These are phyloP conservation scores for Eilema griseolum DNA, from an alignment of 2,888 invertebrate species.

Conservation along the genomic window DNA sequence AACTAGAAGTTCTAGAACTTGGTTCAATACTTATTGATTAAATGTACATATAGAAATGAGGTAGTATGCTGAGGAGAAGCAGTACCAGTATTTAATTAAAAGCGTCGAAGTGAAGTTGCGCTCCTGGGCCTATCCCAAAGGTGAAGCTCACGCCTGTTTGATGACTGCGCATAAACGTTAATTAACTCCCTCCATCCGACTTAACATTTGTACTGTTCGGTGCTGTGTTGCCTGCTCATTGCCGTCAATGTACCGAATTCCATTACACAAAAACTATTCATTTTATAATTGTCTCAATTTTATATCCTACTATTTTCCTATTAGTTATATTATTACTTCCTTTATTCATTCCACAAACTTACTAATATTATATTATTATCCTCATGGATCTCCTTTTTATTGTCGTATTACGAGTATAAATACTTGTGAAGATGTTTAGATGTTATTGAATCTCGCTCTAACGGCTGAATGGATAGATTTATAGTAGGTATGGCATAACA, in stretches of 20 bases:
- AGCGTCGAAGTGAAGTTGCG: slow-evolving; percentile 61
- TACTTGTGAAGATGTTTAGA: too few species aligned
- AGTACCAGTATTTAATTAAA: slow-evolving; percentile 69
- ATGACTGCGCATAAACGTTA: slow-evolving; percentile 76
- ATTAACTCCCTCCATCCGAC: slow-evolving; percentile 72
- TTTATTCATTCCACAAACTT: too few species aligned
- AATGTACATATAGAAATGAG: slow-evolving; percentile 33
- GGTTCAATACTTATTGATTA: too few species aligned
- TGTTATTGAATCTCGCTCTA: too few species aligned
- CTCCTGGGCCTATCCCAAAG: slow-evolving; percentile 59
- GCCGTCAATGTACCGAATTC: slow-evolving; percentile 45
- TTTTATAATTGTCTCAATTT: neutral
- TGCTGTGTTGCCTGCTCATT: slow-evolving; percentile 45
- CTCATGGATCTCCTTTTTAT: too few species aligned
- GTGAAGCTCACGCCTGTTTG: slow-evolving; percentile 63
- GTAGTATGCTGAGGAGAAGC: slow-evolving; percentile 46
- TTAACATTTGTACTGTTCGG: slow-evolving; percentile 57
- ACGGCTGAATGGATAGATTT: too few species aligned
- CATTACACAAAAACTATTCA: slow-evolving; percentile 29
- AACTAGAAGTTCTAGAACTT: too few species aligned
- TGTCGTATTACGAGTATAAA: too few species aligned
- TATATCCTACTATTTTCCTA: neutral
- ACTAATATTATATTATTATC: too few species aligned
- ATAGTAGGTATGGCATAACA: neutral
- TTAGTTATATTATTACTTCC: too few species aligned